phyloP scores from a whole-genome alignment of 1,140 invertebrate species.

The Pogonognathellus flavescens region DNA sequence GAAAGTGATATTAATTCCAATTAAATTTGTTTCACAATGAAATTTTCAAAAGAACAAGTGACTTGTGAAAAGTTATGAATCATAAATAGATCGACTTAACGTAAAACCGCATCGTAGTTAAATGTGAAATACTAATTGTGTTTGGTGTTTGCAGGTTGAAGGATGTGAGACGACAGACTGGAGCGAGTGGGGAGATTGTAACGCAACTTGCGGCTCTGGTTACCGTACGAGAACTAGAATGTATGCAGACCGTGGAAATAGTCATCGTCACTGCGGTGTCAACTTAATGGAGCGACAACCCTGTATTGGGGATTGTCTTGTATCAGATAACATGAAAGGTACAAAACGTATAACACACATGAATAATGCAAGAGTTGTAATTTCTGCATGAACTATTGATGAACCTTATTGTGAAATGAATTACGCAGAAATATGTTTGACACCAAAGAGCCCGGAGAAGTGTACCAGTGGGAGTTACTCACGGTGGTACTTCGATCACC shows the following conservation, averaged over 20 bases:
- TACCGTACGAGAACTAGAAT: slow-evolving; percentile 70
- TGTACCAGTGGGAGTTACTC: slow-evolving; percentile 77
- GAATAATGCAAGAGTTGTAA: too few species aligned
- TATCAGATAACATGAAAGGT: slow-evolving; percentile 48
- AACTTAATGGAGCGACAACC: slow-evolving; percentile 68
- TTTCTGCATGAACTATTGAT: background rate
- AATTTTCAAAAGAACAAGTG: too few species aligned
- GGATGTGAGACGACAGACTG: slow-evolving; percentile 68
- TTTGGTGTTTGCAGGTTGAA: slow-evolving; percentile 55
- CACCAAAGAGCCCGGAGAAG: slow-evolving; percentile 69
- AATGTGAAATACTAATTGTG: too few species aligned
- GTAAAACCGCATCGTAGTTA: too few species aligned
- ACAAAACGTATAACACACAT: background rate
- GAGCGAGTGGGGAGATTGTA: slow-evolving; percentile 71
- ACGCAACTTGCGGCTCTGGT: slow-evolving; percentile 71
- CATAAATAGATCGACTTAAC: too few species aligned
- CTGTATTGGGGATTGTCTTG: slow-evolving; percentile 66
- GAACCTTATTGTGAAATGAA: background rate
- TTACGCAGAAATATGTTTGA: slow-evolving; percentile 81
- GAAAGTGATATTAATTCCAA: too few species aligned
- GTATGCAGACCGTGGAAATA: slow-evolving; percentile 27
- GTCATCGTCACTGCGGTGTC: slow-evolving; percentile 67
- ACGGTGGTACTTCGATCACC: slow-evolving; percentile 85
- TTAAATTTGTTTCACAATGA: too few species aligned
- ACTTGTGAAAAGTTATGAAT: too few species aligned